Evolutionary conservation across 2,888 invertebrate genomes (phyloP), one percentile per base, ranked within the genome.

Genomic region (Drosophila fulvimacula): DNA sequence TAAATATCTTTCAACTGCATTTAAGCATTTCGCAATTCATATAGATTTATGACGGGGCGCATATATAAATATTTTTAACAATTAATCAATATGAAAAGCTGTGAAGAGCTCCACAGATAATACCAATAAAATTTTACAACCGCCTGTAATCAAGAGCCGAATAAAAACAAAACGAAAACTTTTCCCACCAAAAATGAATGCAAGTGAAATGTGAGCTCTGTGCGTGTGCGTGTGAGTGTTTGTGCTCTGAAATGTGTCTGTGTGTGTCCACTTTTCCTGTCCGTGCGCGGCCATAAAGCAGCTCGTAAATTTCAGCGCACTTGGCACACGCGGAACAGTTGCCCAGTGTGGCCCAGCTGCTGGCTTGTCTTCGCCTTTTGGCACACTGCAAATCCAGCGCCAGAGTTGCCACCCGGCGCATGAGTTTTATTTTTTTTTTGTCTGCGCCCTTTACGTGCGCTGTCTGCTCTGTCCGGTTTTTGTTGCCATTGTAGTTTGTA

Each of bases 251-350:
- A n/a, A n/a, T n/a, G 53, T 64, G 53, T 52, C 9, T 17, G 38
- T 55, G 41, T 51, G 51, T 61, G 41, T 55, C 46, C 49, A 51
- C 42, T 60, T 62, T 77, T 71, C 56, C 53, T 71, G 79, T 59
- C 79, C 71, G 44, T 79, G 72, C 62, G 74, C 63, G 71, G 69
- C 75, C 75, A 82, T 82, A 82, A 82, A 82, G 77, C 87, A 81
- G 77, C 82, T 82, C 84, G 87, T 87, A 82, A 82, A 84, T 84
- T 84, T 87, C 67, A 56, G 64, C 66, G 51, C 81, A 79, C 67
- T 79, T 80, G 64, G 59, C 70, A 73, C 60, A 48, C 55, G 53
- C 46, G 46, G 51, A 61, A 53, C 69, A 52, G 74, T 62, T 61
- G 56, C 63, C 68, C 82, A 59, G 53, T 57, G 55, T n/a, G 49